A percentile compares a stretch with the other conserved stretches of the same genome.
Conservation (phyloP, 2,888 invertebrate species). For the Spatulosminthurus flaviceps region DNA sequence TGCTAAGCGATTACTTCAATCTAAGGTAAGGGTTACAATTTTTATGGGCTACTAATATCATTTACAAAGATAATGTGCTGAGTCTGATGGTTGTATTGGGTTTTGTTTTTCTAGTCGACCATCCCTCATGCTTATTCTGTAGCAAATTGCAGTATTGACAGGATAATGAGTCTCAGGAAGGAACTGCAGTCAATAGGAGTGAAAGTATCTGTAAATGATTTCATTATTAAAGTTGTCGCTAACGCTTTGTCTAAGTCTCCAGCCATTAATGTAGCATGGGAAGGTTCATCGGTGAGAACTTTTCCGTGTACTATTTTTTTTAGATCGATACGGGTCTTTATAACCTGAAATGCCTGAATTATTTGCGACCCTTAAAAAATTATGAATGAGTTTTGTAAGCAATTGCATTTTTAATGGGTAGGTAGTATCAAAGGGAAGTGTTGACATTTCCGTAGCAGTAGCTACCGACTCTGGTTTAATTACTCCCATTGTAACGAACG, state of each 20-base stretch:
- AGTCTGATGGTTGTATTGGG: conserved; percentile 10
- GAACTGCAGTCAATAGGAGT: conserved; percentile 69
- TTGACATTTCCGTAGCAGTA: conserved; percentile 74
- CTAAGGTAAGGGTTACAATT: conserved; percentile 73
- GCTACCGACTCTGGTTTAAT: conserved; percentile 75
- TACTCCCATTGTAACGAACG: conserved; percentile 73
- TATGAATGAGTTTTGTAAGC: background rate
- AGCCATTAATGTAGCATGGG: conserved; percentile 68
- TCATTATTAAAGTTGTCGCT: conserved; percentile 74
- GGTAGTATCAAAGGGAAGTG: conserved; percentile 66
- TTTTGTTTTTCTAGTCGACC: conserved; percentile 68
- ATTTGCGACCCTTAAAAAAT: too few species aligned
- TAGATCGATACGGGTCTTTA: background rate
- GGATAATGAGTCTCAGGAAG: conserved; percentile 69
- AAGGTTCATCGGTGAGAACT: conserved; percentile 67
- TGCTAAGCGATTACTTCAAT: conserved; percentile 73
- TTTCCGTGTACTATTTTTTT: background rate
- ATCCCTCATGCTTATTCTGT: conserved; percentile 76
- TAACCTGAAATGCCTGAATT: too few species aligned
- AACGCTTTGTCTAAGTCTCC: conserved; percentile 70
- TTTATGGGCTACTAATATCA: too few species aligned
- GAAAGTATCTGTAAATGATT: conserved; percentile 74
- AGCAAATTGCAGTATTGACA: conserved; percentile 70
- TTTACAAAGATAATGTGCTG: too few species aligned
- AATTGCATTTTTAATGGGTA: conserved; percentile 58